Evolutionary conservation across 92 coral and sea anemone genomes (phyloP).

Genomic region (Palythoa grandis): DNA sequence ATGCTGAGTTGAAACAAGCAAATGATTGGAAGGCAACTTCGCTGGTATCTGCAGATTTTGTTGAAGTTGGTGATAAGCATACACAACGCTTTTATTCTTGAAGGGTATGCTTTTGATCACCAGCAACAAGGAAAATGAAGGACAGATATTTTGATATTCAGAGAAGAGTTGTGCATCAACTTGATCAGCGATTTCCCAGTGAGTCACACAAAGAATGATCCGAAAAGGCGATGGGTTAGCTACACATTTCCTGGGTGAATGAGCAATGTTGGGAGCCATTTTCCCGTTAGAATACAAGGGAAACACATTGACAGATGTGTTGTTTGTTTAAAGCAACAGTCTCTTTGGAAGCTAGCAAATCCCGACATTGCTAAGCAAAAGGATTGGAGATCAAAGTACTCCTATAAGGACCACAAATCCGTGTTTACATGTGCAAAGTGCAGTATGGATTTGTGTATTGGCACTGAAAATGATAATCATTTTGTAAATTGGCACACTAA

Average conservation of each 20-base stretch:
- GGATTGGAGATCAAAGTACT: not conserved
- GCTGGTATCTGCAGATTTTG: constrained; percentile 20
- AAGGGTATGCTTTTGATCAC: not conserved
- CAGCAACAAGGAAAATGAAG: not conserved
- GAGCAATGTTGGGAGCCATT: constrained; percentile 23
- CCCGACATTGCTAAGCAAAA: not conserved
- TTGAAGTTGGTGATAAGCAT: constrained; percentile 33
- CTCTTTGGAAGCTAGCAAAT: not conserved
- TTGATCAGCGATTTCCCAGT: not conserved
- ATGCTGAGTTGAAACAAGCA: no score
- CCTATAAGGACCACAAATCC: not conserved
- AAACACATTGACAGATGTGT: constrained; percentile 9
- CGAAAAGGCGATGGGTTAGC: not conserved
- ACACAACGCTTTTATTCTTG: constrained; percentile 20
- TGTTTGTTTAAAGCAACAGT: not conserved
- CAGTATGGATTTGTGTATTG: no score
- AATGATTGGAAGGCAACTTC: constrained; percentile 31
- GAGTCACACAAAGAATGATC: no score
- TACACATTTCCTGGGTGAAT: not conserved
- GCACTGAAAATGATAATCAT: not conserved
- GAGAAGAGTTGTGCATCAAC: not conserved
- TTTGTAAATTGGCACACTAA: constrained; percentile 20
- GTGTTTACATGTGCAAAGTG: constrained; percentile 9
- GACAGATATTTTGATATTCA: not conserved
- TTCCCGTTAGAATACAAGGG: not conserved